Evolutionary conservation across 2,797 vertebrate species (phyloP).

Genomic region (Meda fulgida): DNA sequence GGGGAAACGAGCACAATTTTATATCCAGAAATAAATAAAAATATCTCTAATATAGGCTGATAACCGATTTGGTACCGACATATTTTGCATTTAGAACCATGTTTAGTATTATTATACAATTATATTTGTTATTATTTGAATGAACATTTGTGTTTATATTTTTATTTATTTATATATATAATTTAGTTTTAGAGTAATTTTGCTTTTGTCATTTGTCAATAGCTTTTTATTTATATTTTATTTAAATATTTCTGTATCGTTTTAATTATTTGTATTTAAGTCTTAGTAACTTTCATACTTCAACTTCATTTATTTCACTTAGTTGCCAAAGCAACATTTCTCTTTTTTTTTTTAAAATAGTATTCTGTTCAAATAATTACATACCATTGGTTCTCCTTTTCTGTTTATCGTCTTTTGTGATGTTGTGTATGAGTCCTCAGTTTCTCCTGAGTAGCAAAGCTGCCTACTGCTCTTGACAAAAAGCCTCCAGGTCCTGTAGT

Average conservation of each 20-base stretch:
- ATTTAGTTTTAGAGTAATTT: background rate
- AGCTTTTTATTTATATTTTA: background rate
- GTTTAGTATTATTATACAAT: background rate
- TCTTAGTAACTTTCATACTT: background rate
- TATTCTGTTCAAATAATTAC: background rate
- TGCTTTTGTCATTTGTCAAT: background rate
- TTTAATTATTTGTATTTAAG: background rate
- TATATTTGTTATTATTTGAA: background rate
- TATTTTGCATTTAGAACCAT: background rate
- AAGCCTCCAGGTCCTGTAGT: slow-evolving; percentile 12
- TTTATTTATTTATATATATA: background rate
- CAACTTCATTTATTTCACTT: background rate
- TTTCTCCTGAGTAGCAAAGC: background rate
- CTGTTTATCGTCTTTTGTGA: slow-evolving; percentile 12
- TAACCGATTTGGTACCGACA: too few relatives aligned
- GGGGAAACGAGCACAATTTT: background rate
- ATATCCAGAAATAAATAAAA: background rate
- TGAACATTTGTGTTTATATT: background rate
- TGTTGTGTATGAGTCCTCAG: background rate
- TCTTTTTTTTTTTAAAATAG: background rate
- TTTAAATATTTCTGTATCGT: background rate
- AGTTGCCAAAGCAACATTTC: background rate
- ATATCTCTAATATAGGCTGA: background rate
- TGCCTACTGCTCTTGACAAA: slow-evolving; percentile 37
- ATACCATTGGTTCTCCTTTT: background rate